A percentile compares a stretch with the other conserved stretches of the same genome.
These are phyloP conservation scores for Rhysida immarginata DNA, from an alignment of 1,140 invertebrate species.

Conservation along the genomic window DNA sequence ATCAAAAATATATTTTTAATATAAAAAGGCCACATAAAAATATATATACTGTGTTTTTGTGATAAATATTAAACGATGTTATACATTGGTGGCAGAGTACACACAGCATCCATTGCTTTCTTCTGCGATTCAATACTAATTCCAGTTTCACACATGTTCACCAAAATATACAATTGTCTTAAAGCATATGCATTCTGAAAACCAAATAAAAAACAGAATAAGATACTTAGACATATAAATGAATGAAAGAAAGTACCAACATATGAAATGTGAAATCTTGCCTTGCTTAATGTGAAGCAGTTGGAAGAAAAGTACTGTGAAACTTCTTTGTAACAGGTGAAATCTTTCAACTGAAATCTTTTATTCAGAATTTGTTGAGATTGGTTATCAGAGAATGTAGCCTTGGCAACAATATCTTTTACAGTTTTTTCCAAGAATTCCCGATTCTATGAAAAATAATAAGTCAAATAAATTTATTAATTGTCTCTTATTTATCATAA, in stretches of 20 bases:
- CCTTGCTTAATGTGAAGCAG: slow-evolving; percentile 22
- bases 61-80: slow-evolving; percentile 7
- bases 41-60: too few species aligned
- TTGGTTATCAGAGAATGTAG: slow-evolving; percentile 14
- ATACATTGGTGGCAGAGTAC: slow-evolving; percentile 15
- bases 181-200: slow-evolving; percentile 31
- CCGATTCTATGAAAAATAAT: slow-evolving; percentile 21
- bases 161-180: slow-evolving; percentile 31
- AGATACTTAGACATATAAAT: too few species aligned
- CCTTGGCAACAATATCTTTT: slow-evolving; percentile 18
- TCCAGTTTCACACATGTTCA: slow-evolving; percentile 33
- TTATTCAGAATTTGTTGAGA: slow-evolving; percentile 13
- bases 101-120: slow-evolving; percentile 19
- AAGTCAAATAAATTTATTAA: too few species aligned
- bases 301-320: slow-evolving; percentile 18
- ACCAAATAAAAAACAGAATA: too few species aligned
- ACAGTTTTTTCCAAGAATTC: slow-evolving; percentile 16
- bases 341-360: slow-evolving; percentile 16
- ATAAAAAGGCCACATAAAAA: too few species aligned
- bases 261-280: too few species aligned
- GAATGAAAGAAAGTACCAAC: too few species aligned
- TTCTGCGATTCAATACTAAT: slow-evolving; percentile 14
- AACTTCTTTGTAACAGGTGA: slow-evolving; percentile 23
- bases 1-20: too few species aligned
- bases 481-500: too few species aligned